phyloP scores from a whole-genome alignment of 1,140 invertebrate genomes.

The Reticulitermes speratus region DNA sequence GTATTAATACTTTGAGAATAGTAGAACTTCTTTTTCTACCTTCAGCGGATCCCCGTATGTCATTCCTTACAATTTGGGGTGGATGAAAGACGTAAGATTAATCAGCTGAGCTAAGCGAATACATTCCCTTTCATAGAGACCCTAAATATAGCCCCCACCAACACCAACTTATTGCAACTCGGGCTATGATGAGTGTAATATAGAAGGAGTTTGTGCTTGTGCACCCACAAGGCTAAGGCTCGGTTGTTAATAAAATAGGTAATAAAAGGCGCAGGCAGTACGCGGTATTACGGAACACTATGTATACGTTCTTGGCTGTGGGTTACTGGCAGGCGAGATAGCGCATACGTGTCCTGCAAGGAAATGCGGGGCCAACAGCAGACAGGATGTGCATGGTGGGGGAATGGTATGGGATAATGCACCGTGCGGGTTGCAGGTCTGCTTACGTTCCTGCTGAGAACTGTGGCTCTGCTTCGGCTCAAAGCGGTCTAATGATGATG shows the following conservation, averaged over 20 bases:
- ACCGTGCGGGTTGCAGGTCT: background rate
- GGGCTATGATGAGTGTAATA: background rate
- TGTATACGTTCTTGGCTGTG: constrained; percentile 6
- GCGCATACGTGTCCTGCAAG: constrained; percentile 18
- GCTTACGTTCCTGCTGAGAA: background rate
- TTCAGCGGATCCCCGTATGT: too few species aligned
- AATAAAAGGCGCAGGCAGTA: background rate
- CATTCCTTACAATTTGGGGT: background rate
- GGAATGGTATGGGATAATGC: background rate
- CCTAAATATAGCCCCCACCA: background rate
- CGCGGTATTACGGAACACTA: background rate
- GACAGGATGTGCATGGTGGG: background rate
- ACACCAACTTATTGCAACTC: background rate
- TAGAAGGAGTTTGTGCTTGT: background rate
- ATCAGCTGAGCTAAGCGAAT: background rate
- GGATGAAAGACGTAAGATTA: background rate
- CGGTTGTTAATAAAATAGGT: constrained; percentile 26
- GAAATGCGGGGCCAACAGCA: background rate
- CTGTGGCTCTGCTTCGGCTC: background rate
- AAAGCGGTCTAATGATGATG: background rate
- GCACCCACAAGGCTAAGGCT: background rate
- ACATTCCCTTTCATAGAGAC: background rate
- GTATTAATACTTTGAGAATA: too few species aligned
- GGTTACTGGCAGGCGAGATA: constrained; percentile 6
- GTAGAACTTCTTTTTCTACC: too few species aligned